Base-by-base conservation (phyloP, 2,888 invertebrate species). In the Nemotelus pantherinus region DNA sequence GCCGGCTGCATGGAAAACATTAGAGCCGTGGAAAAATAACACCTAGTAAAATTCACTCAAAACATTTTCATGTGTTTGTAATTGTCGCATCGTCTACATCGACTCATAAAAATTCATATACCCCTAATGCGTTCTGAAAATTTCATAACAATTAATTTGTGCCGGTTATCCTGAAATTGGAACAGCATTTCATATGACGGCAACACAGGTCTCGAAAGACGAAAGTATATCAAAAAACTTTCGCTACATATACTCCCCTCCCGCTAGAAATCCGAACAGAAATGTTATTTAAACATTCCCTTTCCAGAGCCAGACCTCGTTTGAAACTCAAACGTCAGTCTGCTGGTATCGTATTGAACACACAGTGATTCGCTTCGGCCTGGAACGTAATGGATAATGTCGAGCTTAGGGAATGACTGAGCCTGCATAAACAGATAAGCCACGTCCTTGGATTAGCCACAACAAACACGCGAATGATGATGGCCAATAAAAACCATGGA, bases 351-450 rank as follows among this genome's bases (percentile, higher is more conserved):
- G 48, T 5, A 60, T 60, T 39, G 74, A 60, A 48, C 74, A 74
- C 63, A 74, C 74, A 44, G 63, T 10, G 60, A n/a, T 39, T 10
- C 48, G 57, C 4, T 25, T 57, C 44, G 7, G 41, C 41, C 45
- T 44, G 58, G n/a, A 7, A 25, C 25, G 50, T 53, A 55, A 70
- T 70, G 70, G 70, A 70, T 70, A 74, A 60, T 63, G 60, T 44
- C 63, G 63, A 41, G 60, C 74, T 60, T 76, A 25, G 76, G 55
- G 75, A 79, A 78, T 74, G 53, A 63, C 79, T 77, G 78, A 76
- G 77, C 68, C 80, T 80, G 80, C 80, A 80, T 76, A 80, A 72
- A 78, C 76, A 80, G 80, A 80, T 80, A 80, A 80, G 80, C 78
- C 80, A 80, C 80, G 80, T 80, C 78, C 78, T 78, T 77, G 80